Evolutionary conservation across 2,113 vertebrate genomes (phyloP), one percentile per base, ranked within the genome.

Genomic region (Microcebus murinus): DNA sequence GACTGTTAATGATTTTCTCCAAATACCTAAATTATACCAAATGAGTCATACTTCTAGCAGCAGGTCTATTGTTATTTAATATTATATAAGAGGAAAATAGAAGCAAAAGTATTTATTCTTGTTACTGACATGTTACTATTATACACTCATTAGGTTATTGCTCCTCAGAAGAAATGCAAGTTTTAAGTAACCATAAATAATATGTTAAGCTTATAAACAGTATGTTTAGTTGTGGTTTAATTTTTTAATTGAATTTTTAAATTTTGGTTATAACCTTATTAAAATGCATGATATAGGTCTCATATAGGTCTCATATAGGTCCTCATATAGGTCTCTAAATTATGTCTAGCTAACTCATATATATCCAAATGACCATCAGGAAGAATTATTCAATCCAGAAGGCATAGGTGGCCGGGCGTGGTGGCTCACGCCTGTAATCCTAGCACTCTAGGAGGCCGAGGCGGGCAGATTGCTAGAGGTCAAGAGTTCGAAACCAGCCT

Each of bases 121-220:
- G 4, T 82, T 90, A 92, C 1, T 95, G 18, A 89, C 21, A 71
- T 1, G 74, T 25, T 67, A 87, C 27, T 90, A 92, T 70, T 84
- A 45, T 67, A 9, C 25, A 87, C 25, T 95, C 39, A 93, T n/a
- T 68, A 76, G 73, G n/a, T 70, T 84, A 87, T 81, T 87, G 36
- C 25, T 86, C 14, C 61, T 95, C 48, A 84, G 71, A 95, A 96
- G 80, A 95, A 86, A 34, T 87, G 17, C 11, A 92, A 34, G 36
- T 88, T 80, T 95, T 92, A 95, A 31, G 34, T 90, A 61, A 91
- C 95, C 34, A 52, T 85, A 96, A 90, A 55, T 76, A 80, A 39
- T 84, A 74, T 71, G 17, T 90, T 92, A 80, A 92, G 31, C 87
- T 68, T 57, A 57, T 57, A 57, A 57, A 57, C 7, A 67, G 18